Conservation (phyloP, 1,140 invertebrate genomes). For the Camponotus floridanus region DNA sequence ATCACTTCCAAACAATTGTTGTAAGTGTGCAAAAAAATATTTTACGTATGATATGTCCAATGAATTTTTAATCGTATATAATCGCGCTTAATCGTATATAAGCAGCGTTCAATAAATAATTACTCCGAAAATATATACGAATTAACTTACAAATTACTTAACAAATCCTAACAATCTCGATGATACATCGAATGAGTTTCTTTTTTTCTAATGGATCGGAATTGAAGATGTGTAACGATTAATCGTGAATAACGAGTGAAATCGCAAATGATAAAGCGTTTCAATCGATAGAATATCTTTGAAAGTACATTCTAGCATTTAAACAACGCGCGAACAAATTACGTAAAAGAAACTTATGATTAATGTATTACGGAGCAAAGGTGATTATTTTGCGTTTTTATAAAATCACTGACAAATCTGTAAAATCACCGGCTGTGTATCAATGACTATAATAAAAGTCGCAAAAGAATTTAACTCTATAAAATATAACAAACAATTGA, state of each 20-base stretch:
- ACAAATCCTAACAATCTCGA: constrained; percentile 23
- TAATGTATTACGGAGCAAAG: constrained; percentile 20
- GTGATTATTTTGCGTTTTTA: background rate
- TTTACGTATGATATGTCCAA: constrained; percentile 8
- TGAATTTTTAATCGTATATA: constrained; percentile 1
- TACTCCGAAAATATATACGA: constrained; percentile 41
- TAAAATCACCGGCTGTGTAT: background rate
- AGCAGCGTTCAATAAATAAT: constrained; percentile 48
- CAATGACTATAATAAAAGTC: background rate
- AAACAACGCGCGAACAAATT: constrained; percentile 22
- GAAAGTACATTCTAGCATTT: constrained; percentile 11
- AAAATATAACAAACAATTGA: background rate
- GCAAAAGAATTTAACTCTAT: background rate
- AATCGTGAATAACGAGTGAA: background rate
- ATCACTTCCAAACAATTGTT: background rate
- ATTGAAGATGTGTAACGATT: background rate
- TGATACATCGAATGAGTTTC: background rate
- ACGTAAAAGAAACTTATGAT: constrained; percentile 4
- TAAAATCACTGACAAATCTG: background rate
- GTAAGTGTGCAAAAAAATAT: constrained; percentile 18
- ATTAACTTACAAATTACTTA: constrained; percentile 41
- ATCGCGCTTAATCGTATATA: constrained; percentile 13
- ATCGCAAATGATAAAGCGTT: constrained; percentile 11
- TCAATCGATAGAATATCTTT: background rate
- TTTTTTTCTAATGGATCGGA: constrained; percentile 8